Base-by-base conservation (phyloP, 2,888 invertebrate genomes). In the Chrysodeixis includens region DNA sequence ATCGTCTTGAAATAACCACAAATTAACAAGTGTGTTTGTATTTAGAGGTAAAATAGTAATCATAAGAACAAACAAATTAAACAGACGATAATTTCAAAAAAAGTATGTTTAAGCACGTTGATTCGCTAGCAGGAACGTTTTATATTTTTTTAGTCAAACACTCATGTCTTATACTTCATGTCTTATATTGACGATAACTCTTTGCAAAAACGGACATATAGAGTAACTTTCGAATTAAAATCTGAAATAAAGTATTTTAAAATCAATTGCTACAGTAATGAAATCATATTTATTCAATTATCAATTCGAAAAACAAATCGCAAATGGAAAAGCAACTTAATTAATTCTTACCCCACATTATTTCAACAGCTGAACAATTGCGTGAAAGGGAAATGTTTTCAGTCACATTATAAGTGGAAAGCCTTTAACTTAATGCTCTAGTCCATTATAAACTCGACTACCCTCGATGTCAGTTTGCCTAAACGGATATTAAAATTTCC, bases 391-490 rank as follows among this genome's bases (percentile, higher is more conserved):
- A 72, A 78, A 73, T 62, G 49, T 76, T 78, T 82, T 77, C 74
- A 78, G 79, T 77, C 79, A 68, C 75, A 81, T 86, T 84, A 81
- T 26, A 60, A 72, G 67, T 71, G 72, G 78, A 84, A 80, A 75
- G 81, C 81, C 74, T 80, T 84, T 71, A 77, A 82, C 81, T 83
- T 87, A 88, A 88, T 87, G 86, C 85, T 84, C 74, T 71, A 83
- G 82, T 81, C 86, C 86, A 89, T 89, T 88, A 87, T 83, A 53
- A 53, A 54, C 55, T 55, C 49, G 63, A 81, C 77, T 74, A 75
- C 69, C 75, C 70, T 52, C 46, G 76, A 81, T 81, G 67, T 64
- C 71, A 71, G 66, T 75, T 75, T 67, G 62, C 64, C 68, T 75
- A 69, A 81, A 65, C 77, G 82, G 78, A 83, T 83, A 84, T 84